phyloP scores from a whole-genome alignment of 1,140 invertebrate species.

The Macrostomum lignano region DNA sequence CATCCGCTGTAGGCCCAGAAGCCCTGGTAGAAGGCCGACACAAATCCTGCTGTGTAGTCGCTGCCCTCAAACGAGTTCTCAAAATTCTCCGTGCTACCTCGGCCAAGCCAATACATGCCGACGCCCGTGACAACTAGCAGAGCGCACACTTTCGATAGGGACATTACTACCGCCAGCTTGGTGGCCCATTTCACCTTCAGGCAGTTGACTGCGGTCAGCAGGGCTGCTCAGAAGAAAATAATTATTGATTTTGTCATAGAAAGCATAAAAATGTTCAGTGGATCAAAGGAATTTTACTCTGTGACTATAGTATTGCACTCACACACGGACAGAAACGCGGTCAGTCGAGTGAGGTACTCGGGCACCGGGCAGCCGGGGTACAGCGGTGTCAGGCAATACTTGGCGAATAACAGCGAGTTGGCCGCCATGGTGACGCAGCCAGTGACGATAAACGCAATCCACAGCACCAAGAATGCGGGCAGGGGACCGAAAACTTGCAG shows the following conservation, averaged over 20 bases:
- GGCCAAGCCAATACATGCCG: too few relatives aligned
- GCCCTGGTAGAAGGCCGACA: slow-evolving; percentile 84
- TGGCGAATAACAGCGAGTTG: slow-evolving; percentile 24
- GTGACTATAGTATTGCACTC: too few relatives aligned
- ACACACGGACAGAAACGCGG: too few relatives aligned
- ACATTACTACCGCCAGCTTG: slow-evolving; percentile 4
- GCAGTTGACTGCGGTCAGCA: slow-evolving; percentile 6
- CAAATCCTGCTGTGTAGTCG: slow-evolving; percentile 53
- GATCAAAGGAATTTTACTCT: too few relatives aligned
- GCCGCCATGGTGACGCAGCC: slow-evolving; percentile 38
- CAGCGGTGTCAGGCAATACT: slow-evolving; percentile 24
- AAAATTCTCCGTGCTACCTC: too few relatives aligned
- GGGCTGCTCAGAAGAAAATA: too few relatives aligned
- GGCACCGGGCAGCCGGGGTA: slow-evolving; percentile 23
- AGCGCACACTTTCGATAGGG: background rate
- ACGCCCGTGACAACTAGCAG: slow-evolving; percentile 3
- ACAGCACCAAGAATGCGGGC: slow-evolving; percentile 10
- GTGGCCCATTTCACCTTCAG: slow-evolving; percentile 6
- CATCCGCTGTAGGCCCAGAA: slow-evolving; percentile 93
- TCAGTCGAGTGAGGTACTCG: too few relatives aligned
- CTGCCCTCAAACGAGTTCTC: slow-evolving; percentile 57
- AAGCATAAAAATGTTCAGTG: too few relatives aligned
- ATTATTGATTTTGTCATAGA: too few relatives aligned
- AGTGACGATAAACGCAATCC: slow-evolving; percentile 33
- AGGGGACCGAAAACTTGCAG: slow-evolving; percentile 10